These are phyloP conservation scores for Mobula birostris DNA, from an alignment of 2,113 vertebrate species.

Conservation along the genomic window DNA sequence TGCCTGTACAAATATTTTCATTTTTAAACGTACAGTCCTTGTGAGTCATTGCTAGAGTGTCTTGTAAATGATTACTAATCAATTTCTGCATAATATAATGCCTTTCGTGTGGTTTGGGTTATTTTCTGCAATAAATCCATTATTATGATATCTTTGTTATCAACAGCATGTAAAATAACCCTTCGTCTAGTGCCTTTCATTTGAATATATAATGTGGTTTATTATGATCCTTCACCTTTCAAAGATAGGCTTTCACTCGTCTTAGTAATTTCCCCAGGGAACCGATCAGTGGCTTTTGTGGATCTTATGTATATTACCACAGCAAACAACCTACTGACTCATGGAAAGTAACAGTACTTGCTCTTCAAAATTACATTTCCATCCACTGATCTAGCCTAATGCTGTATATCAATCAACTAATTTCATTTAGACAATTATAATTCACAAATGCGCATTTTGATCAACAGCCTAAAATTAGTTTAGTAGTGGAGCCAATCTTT, in stretches of 20 bases:
- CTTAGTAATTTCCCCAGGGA: constrained; percentile 31
- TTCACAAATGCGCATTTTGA: neutral
- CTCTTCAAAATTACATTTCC: neutral
- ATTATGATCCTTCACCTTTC: neutral
- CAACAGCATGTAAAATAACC: neutral
- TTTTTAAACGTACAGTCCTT: neutral
- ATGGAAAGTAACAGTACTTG: neutral
- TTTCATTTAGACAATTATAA: constrained; percentile 3
- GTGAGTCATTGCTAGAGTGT: neutral
- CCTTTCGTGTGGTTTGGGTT: neutral
- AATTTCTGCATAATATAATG: neutral
- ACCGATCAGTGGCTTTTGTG: constrained; percentile 26
- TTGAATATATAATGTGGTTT: constrained; percentile 15
- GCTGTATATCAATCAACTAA: neutral
- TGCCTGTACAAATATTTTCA: neutral
- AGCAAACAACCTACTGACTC: constrained; percentile 5
- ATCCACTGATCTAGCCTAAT: neutral
- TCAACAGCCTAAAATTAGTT: neutral
- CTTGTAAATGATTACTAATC: neutral
- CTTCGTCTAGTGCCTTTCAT: neutral
- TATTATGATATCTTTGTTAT: neutral
- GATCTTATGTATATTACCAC: constrained; percentile 11
- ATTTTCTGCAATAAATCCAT: neutral
- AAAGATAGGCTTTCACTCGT: constrained; percentile 26
- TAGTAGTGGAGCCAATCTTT: neutral